Percentiles rank a stretch among this genome's conserved stretches.
phyloP scores from a whole-genome alignment of 1,140 invertebrate genomes.

The Brachionus paranguensis region DNA sequence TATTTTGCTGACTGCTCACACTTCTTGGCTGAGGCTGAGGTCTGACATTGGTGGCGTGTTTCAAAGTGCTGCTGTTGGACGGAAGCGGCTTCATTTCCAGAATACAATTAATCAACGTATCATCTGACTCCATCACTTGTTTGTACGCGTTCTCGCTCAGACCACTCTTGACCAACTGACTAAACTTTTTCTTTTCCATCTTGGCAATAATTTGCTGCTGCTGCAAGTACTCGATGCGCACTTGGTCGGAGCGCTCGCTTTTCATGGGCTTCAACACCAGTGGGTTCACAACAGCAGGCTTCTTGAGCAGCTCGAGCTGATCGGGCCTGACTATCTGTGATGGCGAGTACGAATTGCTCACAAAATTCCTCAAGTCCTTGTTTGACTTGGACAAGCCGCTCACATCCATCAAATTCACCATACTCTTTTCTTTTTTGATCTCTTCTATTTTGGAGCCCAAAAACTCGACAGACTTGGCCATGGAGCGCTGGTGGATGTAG shows the following conservation, averaged over 20 bases:
- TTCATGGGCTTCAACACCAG: neutral
- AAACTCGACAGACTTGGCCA: conserved; percentile 26
- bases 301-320: neutral
- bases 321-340: conserved; percentile 35
- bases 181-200: neutral
- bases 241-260: neutral
- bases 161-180: neutral
- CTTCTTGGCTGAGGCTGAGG: neutral
- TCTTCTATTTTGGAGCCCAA: neutral
- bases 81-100: conserved; percentile 15
- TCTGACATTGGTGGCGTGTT: neutral
- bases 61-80: neutral
- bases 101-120: conserved; percentile 9
- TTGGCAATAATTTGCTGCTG: neutral
- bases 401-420: neutral
- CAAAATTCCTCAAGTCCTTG: conserved; percentile 15
- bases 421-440: conserved; percentile 16
- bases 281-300: neutral
- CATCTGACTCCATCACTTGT: neutral
- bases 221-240: neutral
- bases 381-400: neutral
- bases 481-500: neutral
- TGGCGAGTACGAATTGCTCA: conserved; percentile 9
- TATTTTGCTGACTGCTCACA: neutral
- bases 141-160: neutral